Evolutionary conservation across 2,113 vertebrate species (phyloP).

Genomic region (Astatotilapia flaviijosephi): DNA sequence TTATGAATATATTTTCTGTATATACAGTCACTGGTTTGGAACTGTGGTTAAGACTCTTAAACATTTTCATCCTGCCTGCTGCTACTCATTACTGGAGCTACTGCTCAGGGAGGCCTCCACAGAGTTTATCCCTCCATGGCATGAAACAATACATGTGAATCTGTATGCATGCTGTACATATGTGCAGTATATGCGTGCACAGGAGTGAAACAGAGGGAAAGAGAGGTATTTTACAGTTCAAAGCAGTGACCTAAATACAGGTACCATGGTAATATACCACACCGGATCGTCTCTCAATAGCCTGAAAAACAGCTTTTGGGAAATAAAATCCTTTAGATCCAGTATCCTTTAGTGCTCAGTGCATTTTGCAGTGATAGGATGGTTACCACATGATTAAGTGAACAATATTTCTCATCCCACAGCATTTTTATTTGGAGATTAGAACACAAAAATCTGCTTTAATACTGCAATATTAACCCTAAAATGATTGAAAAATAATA

Average conservation of each 20-base stretch:
- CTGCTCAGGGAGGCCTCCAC: background rate
- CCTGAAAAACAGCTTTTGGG: background rate
- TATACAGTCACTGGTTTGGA: background rate
- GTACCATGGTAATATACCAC: slow-evolving; percentile 21
- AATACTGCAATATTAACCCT: background rate
- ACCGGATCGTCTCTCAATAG: background rate
- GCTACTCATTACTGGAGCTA: background rate
- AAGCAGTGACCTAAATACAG: slow-evolving; percentile 66
- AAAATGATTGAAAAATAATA: background rate
- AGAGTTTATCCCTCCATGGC: background rate
- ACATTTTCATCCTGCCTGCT: background rate
- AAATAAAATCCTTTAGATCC: background rate
- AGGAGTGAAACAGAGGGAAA: background rate
- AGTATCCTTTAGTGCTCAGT: background rate
- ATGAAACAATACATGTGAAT: slow-evolving; percentile 16
- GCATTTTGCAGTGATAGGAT: background rate
- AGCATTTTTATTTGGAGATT: background rate
- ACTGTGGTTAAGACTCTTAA: background rate
- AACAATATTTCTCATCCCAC: background rate
- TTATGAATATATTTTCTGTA: background rate
- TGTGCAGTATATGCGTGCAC: background rate
- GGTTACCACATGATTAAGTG: background rate
- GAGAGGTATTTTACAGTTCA: slow-evolving; percentile 36
- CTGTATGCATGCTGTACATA: background rate
- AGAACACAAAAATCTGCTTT: background rate